Evolutionary conservation across 2,113 vertebrate species (phyloP), one percentile per base, ranked within the genome.

Genomic region (Otocyon megalotis): DNA sequence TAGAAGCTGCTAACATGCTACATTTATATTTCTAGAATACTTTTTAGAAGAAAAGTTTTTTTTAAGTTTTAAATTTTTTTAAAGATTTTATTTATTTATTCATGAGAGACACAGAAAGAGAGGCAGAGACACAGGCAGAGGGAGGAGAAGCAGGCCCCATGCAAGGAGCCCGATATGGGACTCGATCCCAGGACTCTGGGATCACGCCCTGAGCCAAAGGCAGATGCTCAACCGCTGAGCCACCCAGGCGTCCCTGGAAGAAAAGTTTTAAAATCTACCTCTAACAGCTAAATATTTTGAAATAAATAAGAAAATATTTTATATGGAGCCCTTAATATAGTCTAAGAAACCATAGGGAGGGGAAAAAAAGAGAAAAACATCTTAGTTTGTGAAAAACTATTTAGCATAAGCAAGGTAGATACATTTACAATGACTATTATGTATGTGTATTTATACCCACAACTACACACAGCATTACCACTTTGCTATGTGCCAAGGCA

Each of bases 221-320:
- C 43, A 43, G 43, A 43, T 43, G 43, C 7, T 43, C 43, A 43
- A 43, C 43, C 7, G 43, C 43, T 43, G 43, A 43, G 43, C 43
- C 43, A 43, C 43, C 43, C 43, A 43, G 43, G 43, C 43, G 7
- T 43, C 43, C 43, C 43, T 43, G 43, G 43, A 43, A 43, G 43
- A 43, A 94, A 35, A 16, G 4, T 71, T 74, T 89, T 43, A 32
- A 95, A 85, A 48, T 85, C 63, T 88, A 89, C 24, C 85, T 60
- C 48, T 67, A 67, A 20, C n/a, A 94, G 7, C 81, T 54, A 90
- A 88, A 69, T 69, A 76, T 76, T 81, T 94, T 53, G 17, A 80
- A 95, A 88, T 94, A 94, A 94, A 94, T 87, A 53, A 74, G 50
- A 96, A 93, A 82, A 84, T 90, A 50, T 74, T 86, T 30, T 82